These are phyloP conservation scores for Pteronura brasiliensis DNA, from an alignment of 2,113 vertebrate genomes.

Conservation along the genomic window DNA sequence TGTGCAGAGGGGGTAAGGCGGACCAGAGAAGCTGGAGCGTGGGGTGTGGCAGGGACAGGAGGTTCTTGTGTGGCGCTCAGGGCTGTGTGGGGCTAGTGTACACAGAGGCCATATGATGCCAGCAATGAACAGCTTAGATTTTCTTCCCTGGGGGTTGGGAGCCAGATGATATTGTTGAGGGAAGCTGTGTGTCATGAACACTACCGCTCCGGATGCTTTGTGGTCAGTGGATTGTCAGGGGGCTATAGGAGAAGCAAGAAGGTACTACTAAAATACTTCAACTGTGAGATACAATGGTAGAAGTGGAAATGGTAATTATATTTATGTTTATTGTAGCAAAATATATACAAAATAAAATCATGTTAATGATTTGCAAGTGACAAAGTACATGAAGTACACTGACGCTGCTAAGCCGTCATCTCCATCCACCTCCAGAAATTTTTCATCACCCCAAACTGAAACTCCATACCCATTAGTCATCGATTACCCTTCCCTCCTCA, in stretches of 20 bases:
- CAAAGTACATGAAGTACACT: background rate
- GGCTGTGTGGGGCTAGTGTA: background rate
- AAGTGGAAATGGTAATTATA: background rate
- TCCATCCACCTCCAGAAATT: background rate
- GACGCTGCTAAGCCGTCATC: background rate
- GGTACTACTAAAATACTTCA: background rate
- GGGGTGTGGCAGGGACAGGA: background rate
- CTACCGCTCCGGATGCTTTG: background rate
- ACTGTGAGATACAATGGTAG: background rate
- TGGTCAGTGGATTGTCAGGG: background rate
- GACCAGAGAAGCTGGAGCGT: background rate
- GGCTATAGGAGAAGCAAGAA: background rate
- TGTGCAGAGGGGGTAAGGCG: fast-evolving
- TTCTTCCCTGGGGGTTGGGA: background rate
- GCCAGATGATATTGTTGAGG: background rate
- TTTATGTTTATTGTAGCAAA: background rate
- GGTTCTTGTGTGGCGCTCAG: background rate
- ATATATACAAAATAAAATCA: background rate
- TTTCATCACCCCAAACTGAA: background rate
- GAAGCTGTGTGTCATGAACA: background rate
- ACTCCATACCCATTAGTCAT: background rate
- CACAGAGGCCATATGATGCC: no score
- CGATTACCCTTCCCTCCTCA: background rate
- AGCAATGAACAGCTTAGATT: background rate
- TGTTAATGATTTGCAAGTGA: background rate